phyloP scores from a whole-genome alignment of 2,888 invertebrate species.

The Athrips mouffetella region DNA sequence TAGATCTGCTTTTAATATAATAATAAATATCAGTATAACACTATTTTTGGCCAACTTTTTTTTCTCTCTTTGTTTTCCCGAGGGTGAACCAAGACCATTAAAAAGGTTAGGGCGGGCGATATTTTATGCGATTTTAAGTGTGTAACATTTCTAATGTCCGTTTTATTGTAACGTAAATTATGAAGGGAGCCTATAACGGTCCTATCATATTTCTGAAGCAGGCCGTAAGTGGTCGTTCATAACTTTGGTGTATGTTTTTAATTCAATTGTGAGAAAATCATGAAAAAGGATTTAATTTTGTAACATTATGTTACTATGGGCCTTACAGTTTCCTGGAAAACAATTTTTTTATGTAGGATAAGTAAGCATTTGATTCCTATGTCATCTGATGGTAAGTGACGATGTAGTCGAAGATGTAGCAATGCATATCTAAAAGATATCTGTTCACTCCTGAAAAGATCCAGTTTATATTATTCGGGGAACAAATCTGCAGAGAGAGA shows the following conservation, averaged over 20 bases:
- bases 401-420: too few relatives aligned
- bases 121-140: conserved; percentile 77
- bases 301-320: too few relatives aligned
- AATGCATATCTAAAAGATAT: too few relatives aligned
- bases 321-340: too few relatives aligned
- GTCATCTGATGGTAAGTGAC: too few relatives aligned
- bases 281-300: too few relatives aligned
- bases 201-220: neutral
- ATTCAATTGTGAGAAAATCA: too few relatives aligned
- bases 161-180: conserved; percentile 58
- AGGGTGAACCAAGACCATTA: conserved; percentile 68
- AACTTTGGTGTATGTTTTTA: neutral
- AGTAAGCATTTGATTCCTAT: too few relatives aligned
- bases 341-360: too few relatives aligned
- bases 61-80: conserved; percentile 64
- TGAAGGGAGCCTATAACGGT: conserved; percentile 27
- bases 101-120: conserved; percentile 69
- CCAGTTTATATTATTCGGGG: too few relatives aligned
- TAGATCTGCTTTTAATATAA: conserved; percentile 72
- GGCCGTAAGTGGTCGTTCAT: neutral
- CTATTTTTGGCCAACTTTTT: conserved; percentile 68
- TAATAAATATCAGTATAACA: conserved; percentile 68
- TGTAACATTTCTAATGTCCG: conserved; percentile 65
- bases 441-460: too few relatives aligned
- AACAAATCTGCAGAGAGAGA: too few relatives aligned